Evolutionary conservation across 2,797 vertebrate species (phyloP).

Genomic region (Tarsius wallacei): DNA sequence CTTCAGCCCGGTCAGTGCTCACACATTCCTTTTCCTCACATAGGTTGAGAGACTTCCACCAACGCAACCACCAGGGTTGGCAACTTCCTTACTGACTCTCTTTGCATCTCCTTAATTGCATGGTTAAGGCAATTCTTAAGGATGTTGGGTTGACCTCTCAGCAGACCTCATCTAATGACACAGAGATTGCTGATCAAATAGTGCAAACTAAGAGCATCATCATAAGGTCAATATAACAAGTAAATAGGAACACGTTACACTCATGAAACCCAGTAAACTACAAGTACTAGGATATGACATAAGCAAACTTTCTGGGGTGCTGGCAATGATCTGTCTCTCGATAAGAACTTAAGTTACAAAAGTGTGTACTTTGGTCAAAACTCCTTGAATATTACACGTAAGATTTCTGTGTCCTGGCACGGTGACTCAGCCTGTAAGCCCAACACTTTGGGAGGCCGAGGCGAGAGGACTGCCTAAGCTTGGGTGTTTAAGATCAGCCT

Average conservation of each 20-base stretch:
- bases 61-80: background rate
- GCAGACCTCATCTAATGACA: background rate
- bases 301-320: background rate
- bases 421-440: no score
- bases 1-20: background rate
- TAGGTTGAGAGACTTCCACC: background rate
- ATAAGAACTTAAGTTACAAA: background rate
- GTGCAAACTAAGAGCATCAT: background rate
- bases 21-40: background rate
- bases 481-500: no score
- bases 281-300: background rate
- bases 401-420: background rate
- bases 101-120: background rate
- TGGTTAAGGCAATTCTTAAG: constrained; percentile 1
- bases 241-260: background rate
- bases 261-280: background rate
- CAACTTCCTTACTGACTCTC: background rate
- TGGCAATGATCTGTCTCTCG: background rate
- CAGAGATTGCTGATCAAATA: background rate
- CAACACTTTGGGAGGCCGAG: no score
- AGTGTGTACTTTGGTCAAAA: background rate
- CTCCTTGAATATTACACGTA: background rate
- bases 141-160: background rate
- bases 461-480: no score
- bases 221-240: background rate